Evolutionary conservation across 2,113 vertebrate genomes (phyloP).

Genomic region (Hymenochirus boettgeri): DNA sequence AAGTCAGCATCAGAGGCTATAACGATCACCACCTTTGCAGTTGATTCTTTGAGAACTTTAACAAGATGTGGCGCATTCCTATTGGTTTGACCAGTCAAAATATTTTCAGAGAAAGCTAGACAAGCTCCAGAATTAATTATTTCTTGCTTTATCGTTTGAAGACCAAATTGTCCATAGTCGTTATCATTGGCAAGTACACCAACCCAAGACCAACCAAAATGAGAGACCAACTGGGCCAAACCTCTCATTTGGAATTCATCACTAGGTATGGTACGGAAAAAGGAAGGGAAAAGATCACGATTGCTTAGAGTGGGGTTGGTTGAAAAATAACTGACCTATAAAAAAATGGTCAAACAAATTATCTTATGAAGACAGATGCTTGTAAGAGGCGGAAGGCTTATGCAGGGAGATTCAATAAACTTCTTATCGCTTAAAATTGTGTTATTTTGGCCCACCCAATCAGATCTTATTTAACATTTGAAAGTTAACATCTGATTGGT

Average conservation of each 20-base stretch:
- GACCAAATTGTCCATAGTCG: conserved; percentile 73
- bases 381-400: too few species aligned
- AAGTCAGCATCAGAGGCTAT: conserved; percentile 24
- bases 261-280: conserved; percentile 75
- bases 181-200: conserved; percentile 60
- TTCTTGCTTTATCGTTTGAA: conserved; percentile 2
- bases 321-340: conserved; percentile 77
- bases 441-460: too few species aligned
- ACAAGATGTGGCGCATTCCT: not conserved
- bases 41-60: not conserved
- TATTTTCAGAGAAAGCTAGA: conserved; percentile 15
- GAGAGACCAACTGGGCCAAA: conserved; percentile 60
- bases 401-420: too few species aligned
- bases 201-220: conserved; percentile 83
- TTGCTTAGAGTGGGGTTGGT: conserved; percentile 72
- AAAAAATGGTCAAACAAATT: too few species aligned
- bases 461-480: too few species aligned
- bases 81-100: not conserved
- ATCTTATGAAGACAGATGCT: too few species aligned
- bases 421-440: too few species aligned
- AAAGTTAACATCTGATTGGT: too few species aligned
- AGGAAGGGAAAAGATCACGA: conserved; percentile 69
- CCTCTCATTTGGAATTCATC: conserved; percentile 66
- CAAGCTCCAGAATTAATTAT: conserved; percentile 2
- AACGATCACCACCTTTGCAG: not conserved